Evolutionary conservation across 1,140 invertebrate genomes (phyloP).

Genomic region (Neodiprion lecontei): DNA sequence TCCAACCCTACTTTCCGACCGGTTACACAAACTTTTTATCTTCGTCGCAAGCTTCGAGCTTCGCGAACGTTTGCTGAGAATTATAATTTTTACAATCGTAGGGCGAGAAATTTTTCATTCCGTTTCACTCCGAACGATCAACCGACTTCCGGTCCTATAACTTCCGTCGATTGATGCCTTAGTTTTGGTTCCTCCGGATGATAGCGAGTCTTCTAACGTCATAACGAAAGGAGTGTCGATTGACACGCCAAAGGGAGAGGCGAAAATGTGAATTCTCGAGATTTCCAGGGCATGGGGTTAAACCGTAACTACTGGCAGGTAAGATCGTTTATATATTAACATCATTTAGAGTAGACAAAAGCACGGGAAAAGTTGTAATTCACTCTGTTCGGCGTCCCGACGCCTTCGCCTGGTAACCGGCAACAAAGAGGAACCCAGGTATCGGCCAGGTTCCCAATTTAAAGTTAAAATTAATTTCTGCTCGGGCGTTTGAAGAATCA

Average conservation of each 20-base stretch:
- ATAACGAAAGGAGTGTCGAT: no score
- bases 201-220: no score
- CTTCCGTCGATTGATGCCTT: no score
- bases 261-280: not conserved
- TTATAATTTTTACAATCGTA: not conserved
- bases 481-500: constrained; percentile 24
- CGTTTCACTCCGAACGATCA: no score
- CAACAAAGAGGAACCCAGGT: constrained; percentile 53
- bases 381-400: constrained; percentile 28
- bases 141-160: no score
- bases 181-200: no score
- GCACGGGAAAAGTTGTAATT: constrained; percentile 43
- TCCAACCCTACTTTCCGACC: not conserved
- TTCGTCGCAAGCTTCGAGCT: not conserved
- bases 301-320: not conserved
- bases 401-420: constrained; percentile 37
- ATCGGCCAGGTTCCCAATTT: constrained; percentile 55
- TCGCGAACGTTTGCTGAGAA: not conserved
- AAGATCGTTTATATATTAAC: not conserved
- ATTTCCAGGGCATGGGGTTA: not conserved
- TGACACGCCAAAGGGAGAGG: no score
- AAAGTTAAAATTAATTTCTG: constrained; percentile 58
- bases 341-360: constrained; percentile 49
- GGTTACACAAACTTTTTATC: not conserved
- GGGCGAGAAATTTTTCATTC: no score